A percentile compares a stretch with the other conserved stretches of the same genome.
phyloP scores from a whole-genome alignment of 2,113 vertebrate genomes.

The Lycocorax pyrrhopterus region DNA sequence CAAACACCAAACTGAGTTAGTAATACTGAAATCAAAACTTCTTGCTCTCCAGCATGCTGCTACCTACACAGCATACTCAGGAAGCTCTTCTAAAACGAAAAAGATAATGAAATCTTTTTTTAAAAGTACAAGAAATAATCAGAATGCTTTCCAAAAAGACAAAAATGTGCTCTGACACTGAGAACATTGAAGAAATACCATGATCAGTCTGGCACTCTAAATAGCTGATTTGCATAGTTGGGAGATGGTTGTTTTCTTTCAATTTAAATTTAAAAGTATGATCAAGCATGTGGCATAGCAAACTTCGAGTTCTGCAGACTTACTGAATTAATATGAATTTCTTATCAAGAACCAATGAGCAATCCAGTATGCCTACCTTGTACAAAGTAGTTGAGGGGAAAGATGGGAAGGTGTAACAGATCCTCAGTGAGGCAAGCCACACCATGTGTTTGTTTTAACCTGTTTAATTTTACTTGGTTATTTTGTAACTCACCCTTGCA shows the following conservation, averaged over 20 bases:
- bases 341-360: background rate
- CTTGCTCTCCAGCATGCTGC: background rate
- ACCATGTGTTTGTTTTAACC: fast-evolving
- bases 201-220: background rate
- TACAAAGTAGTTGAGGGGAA: background rate
- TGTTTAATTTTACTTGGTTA: background rate
- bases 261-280: background rate
- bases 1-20: background rate
- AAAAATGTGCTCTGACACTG: background rate
- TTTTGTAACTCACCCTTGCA: background rate
- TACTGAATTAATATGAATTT: background rate
- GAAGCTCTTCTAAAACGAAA: background rate
- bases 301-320: background rate
- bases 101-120: background rate
- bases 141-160: background rate
- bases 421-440: background rate
- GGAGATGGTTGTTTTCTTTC: background rate
- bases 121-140: background rate
- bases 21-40: background rate
- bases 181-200: background rate
- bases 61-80: background rate
- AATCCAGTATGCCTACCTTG: background rate
- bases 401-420: background rate
- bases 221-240: background rate
- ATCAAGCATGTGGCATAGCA: background rate